phyloP scores from a whole-genome alignment of 2,888 invertebrate genomes.

The Orthosia gothica region DNA sequence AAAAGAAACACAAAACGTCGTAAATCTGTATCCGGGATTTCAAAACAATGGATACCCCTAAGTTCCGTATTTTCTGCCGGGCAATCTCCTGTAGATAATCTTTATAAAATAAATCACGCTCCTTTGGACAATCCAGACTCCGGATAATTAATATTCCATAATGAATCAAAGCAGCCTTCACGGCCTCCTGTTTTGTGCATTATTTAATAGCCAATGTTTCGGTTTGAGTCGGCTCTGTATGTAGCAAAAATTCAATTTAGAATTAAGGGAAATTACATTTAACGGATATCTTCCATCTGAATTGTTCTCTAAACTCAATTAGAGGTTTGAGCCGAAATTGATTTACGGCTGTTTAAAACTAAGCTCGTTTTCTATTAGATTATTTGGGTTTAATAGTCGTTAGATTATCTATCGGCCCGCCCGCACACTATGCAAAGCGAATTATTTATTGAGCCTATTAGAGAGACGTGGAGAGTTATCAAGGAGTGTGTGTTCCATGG shows the following conservation, averaged over 20 bases:
- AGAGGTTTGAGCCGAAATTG: slow-evolving; percentile 78
- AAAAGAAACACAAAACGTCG: slow-evolving; percentile 36
- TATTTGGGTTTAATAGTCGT: slow-evolving; percentile 80
- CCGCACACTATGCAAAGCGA: slow-evolving; percentile 63
- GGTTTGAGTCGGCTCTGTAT: slow-evolving; percentile 55
- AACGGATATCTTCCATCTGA: slow-evolving; percentile 77
- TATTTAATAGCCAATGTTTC: slow-evolving; percentile 68
- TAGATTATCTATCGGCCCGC: slow-evolving; percentile 70
- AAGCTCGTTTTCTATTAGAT: slow-evolving; percentile 80
- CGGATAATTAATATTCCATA: slow-evolving; percentile 69
- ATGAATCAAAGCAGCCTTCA: slow-evolving; percentile 66
- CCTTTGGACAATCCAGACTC: slow-evolving; percentile 58
- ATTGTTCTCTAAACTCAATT: slow-evolving; percentile 80
- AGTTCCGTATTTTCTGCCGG: slow-evolving; percentile 47
- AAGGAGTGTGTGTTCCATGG: slow-evolving; percentile 36
- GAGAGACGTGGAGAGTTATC: slow-evolving; percentile 38
- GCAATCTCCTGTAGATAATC: slow-evolving; percentile 59
- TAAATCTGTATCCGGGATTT: slow-evolving; percentile 47
- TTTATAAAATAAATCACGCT: slow-evolving; percentile 64
- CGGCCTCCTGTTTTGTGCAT: slow-evolving; percentile 61
- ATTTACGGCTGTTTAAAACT: slow-evolving; percentile 87
- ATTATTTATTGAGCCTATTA: slow-evolving; percentile 69
- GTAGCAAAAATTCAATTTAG: slow-evolving; percentile 61
- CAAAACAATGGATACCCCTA: slow-evolving; percentile 40
- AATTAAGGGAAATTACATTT: slow-evolving; percentile 68